Evolutionary conservation across 2,888 invertebrate genomes (phyloP), one percentile per base, ranked within the genome.

Genomic region (Thereva nobilitata): DNA sequence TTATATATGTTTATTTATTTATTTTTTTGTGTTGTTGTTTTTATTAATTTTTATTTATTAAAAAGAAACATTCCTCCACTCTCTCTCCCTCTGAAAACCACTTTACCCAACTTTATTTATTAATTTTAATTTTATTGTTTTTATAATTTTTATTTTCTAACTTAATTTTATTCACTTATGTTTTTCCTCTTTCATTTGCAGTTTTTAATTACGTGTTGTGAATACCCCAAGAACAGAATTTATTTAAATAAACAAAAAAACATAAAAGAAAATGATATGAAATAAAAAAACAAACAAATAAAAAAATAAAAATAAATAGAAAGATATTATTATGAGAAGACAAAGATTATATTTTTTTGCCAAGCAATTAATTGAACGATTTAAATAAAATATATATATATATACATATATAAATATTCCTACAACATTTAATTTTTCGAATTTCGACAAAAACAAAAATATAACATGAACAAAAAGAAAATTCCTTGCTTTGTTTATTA

Each of bases 161-260:
- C 2, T 23, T 23, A 38, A 42, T 68, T 54, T 68, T 38, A 50
- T n/a, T 42, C 40, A 35, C 47, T 68, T 44, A 40, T 55, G 63
- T 66, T 50, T 50, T 34, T 65, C 67, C 67, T 72, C 41, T 56
- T 68, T 72, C 70, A 66, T 67, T 72, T 72, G 69, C 72, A 73
- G 80, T 79, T 74, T 78, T 80, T 77, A 79, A 80, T 78, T 79
- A 79, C 76, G 78, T 79, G 73, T 78, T 79, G 80, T 79, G 71
- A 72, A 64, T 44, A 53, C 9, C 52, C 41, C 12, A 41, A 59
- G 41, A 5, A 45, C 47, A 10, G 9, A 37, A 45, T 59, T 38
- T 56, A 42, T 47, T 45, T 44, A 54, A 54, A 3, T 10, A 54
- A 40, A 7, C 37, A 54, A 9, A 54, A 37, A 54, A 10, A 34